Evolutionary conservation across 2,888 invertebrate species (phyloP).

Genomic region (Eilema griseolum): DNA sequence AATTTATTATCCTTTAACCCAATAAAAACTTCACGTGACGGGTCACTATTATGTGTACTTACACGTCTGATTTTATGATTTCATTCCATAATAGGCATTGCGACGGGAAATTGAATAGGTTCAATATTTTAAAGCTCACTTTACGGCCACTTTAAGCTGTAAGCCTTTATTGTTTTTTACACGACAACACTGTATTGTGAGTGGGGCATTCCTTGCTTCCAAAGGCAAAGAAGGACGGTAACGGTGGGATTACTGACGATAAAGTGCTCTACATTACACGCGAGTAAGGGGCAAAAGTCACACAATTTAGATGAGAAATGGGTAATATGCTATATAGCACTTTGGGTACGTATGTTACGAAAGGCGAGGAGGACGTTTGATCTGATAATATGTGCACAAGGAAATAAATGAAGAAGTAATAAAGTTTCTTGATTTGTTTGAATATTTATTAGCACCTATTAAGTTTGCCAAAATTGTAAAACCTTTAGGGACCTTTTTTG

Average conservation of each 20-base stretch:
- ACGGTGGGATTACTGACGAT: conserved; percentile 70
- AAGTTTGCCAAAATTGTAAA: too few species aligned
- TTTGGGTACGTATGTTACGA: conserved; percentile 57
- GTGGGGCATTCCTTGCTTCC: conserved; percentile 31
- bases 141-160: conserved; percentile 51
- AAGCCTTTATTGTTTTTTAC: conserved; percentile 67
- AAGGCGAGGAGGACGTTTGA: conserved; percentile 32
- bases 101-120: conserved; percentile 65
- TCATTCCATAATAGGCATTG: conserved; percentile 57
- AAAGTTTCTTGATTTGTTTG: not conserved
- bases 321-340: conserved; percentile 66
- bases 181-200: conserved; percentile 59
- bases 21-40: conserved; percentile 62
- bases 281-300: conserved; percentile 68
- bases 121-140: conserved; percentile 63
- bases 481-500: too few species aligned
- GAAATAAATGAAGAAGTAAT: not conserved
- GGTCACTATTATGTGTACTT: conserved; percentile 44
- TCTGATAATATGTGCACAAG: conserved; percentile 32
- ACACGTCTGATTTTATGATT: conserved; percentile 63
- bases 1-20: conserved; percentile 60
- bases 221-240: conserved; percentile 51
- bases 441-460: not conserved
- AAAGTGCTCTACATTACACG: conserved; percentile 75
- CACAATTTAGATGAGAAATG: conserved; percentile 77